phyloP scores from a whole-genome alignment of 2,113 vertebrate genomes.

The Budorcas taxicolor region DNA sequence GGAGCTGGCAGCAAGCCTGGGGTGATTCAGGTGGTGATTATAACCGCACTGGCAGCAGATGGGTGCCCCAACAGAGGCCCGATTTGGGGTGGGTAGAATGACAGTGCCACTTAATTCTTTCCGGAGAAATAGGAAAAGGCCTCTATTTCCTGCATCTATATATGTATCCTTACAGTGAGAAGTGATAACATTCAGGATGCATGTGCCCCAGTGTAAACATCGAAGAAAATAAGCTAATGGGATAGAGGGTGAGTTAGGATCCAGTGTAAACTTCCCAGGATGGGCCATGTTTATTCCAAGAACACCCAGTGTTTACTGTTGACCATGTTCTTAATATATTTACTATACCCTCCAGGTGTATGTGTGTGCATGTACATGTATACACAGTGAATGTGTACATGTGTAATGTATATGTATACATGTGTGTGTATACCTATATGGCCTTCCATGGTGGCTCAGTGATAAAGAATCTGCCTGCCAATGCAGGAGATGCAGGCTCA shows the following conservation, averaged over 20 bases:
- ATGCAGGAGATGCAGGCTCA: neutral
- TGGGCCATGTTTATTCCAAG: neutral
- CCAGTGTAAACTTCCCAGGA: neutral
- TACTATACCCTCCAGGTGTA: neutral
- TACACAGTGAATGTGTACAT: too few relatives aligned
- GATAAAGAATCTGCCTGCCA: neutral
- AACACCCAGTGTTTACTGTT: neutral
- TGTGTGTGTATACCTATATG: neutral
- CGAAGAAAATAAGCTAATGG: neutral
- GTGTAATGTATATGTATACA: too few relatives aligned
- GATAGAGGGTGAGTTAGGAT: neutral
- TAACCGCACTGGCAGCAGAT: neutral
- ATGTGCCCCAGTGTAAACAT: neutral
- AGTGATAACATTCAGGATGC: slow-evolving; percentile 33
- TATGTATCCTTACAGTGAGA: slow-evolving; percentile 28
- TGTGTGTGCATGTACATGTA: too few relatives aligned
- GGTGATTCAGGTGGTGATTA: neutral
- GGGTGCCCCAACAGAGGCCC: slow-evolving; percentile 7
- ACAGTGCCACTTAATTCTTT: neutral
- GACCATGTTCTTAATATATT: neutral
- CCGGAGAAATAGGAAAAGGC: neutral
- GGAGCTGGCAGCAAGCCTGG: neutral
- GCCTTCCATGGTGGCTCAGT: neutral
- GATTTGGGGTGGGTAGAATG: neutral
- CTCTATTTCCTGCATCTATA: slow-evolving; percentile 17